phyloP scores from a whole-genome alignment of 2,888 invertebrate genomes.

The Teinopalpus imperialis region DNA sequence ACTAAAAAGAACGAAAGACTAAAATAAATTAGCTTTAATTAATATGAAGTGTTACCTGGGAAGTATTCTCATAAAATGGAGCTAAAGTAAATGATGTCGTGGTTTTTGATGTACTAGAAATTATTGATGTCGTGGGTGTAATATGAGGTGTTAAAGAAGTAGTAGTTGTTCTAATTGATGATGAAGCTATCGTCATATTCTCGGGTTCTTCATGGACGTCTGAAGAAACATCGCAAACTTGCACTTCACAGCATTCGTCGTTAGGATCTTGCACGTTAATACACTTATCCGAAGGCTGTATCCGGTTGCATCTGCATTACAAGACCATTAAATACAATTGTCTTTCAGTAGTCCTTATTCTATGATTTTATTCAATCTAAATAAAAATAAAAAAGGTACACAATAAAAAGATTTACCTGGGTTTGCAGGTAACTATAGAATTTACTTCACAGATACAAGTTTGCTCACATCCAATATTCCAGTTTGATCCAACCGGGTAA shows the following conservation, averaged over 20 bases:
- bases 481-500: constrained; percentile 86
- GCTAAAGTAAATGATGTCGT: constrained; percentile 2
- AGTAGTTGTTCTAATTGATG: constrained; percentile 30
- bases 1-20: too few species aligned
- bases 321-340: too few species aligned
- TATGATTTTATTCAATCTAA: too few species aligned
- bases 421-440: constrained; percentile 87
- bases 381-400: too few species aligned
- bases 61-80: constrained; percentile 4
- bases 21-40: too few species aligned
- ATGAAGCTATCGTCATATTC: constrained; percentile 48
- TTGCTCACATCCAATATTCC: constrained; percentile 91
- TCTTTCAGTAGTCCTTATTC: too few species aligned
- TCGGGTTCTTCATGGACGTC: constrained; percentile 86
- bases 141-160: not conserved
- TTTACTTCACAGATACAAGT: constrained; percentile 89
- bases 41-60: constrained; percentile 22
- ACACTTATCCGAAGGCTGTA: constrained; percentile 86
- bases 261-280: constrained; percentile 91
- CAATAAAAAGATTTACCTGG: constrained; percentile 69
- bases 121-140: constrained; percentile 9
- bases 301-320: constrained; percentile 84
- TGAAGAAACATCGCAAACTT: constrained; percentile 92
- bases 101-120: constrained; percentile 21
- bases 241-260: constrained; percentile 92